A percentile compares a stretch with the other conserved stretches of the same genome.
Evolutionary conservation across 2,888 invertebrate species (phyloP).

Genomic region (Melitaea athalia): DNA sequence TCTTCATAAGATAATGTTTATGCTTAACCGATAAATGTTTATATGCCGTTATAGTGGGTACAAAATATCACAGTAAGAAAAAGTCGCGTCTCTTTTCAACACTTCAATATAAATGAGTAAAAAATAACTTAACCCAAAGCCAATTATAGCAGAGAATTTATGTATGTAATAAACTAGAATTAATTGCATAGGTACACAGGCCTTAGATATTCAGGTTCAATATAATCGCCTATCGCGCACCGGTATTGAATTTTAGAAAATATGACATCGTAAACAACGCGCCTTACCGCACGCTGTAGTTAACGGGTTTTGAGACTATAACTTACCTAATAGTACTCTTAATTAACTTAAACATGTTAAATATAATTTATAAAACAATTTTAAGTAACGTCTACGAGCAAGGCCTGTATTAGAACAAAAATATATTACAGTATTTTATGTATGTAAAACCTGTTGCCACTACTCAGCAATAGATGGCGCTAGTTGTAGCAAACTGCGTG

Average conservation of each 20-base stretch:
- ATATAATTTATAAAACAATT: background rate
- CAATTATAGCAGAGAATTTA: background rate
- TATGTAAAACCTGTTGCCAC: conserved; percentile 31
- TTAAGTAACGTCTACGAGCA: background rate
- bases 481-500: conserved; percentile 22
- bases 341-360: background rate
- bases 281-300: conserved; percentile 21
- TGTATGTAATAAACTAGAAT: background rate
- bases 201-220: conserved; percentile 10
- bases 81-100: too few species aligned
- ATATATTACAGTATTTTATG: background rate
- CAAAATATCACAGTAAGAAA: too few species aligned
- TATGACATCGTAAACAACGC: conserved; percentile 51
- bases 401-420: background rate
- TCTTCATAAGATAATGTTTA: too few species aligned
- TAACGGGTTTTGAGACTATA: conserved; percentile 11
- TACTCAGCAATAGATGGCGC: conserved; percentile 53
- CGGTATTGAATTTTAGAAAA: conserved; percentile 67
- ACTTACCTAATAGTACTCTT: conserved; percentile 4
- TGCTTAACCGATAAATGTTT: too few species aligned
- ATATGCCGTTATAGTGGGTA: too few species aligned
- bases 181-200: background rate
- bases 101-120: too few species aligned
- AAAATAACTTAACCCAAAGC: too few species aligned
- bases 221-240: conserved; percentile 42